phyloP scores from a whole-genome alignment of 2,888 invertebrate genomes.

The Linnaemya tessellans region DNA sequence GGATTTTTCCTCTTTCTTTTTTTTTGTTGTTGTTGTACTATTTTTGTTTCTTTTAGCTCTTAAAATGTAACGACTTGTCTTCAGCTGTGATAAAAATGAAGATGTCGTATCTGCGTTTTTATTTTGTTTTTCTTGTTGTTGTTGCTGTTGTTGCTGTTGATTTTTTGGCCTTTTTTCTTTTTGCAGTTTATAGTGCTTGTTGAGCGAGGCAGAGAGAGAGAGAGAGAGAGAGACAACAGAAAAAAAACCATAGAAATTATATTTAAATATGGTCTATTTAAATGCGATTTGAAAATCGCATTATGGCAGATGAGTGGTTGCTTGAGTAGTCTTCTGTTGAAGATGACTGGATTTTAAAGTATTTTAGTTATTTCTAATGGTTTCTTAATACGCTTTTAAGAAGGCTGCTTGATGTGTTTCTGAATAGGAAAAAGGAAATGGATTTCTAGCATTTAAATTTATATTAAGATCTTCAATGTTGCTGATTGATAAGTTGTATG shows the following conservation, averaged over 20 bases:
- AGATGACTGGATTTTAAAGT: conserved; percentile 36
- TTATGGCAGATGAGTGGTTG: conserved; percentile 72
- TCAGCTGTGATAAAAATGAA: conserved; percentile 48
- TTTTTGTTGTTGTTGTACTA: background rate
- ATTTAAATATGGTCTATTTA: conserved; percentile 72
- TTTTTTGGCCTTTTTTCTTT: conserved; percentile 4
- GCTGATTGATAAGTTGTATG: background rate
- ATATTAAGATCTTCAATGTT: background rate
- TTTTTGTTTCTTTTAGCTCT: conserved; percentile 44
- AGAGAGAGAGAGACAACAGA: background rate
- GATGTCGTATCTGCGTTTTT: conserved; percentile 46
- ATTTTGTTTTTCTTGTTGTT: background rate
- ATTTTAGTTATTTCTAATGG: conserved; percentile 17
- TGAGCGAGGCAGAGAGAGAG: background rate
- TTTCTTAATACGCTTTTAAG: conserved; percentile 49
- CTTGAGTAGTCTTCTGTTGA: conserved; percentile 66
- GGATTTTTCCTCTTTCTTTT: conserved; percentile 52
- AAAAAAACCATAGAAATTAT: conserved; percentile 55
- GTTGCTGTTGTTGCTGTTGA: background rate
- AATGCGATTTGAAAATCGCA: conserved; percentile 72
- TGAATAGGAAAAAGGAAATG: conserved; percentile 15
- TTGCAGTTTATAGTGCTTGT: conserved; percentile 44
- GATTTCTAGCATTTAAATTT: conserved; percentile 26
- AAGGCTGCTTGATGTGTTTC: conserved; percentile 2
- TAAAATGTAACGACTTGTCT: conserved; percentile 58